phyloP scores from a whole-genome alignment of 2,888 invertebrate genomes.

The Rotaria magnacalcarata region DNA sequence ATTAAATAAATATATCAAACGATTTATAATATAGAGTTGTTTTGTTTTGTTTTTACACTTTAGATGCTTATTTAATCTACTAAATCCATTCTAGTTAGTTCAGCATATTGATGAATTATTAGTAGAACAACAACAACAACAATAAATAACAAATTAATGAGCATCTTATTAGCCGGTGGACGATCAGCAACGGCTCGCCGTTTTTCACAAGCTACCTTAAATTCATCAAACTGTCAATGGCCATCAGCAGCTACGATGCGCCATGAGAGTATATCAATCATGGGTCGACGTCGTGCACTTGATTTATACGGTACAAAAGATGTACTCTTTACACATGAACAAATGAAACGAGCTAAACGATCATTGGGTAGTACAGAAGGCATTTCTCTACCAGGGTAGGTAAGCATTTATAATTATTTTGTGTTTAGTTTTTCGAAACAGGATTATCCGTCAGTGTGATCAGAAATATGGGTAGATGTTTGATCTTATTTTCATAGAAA shows the following conservation, averaged over 20 bases:
- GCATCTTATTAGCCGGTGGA: background rate
- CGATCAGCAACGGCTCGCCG: background rate
- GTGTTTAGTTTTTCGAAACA: background rate
- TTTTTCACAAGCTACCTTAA: background rate
- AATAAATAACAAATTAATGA: background rate
- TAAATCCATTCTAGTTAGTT: background rate
- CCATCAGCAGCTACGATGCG: background rate
- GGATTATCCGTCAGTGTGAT: too few relatives aligned
- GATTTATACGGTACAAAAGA: constrained; percentile 18
- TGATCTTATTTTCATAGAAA: too few relatives aligned
- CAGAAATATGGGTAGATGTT: too few relatives aligned
- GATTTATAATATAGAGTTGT: background rate
- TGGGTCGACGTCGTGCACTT: background rate
- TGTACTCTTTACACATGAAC: constrained; percentile 6
- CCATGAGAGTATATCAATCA: background rate
- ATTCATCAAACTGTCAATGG: background rate
- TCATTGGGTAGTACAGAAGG: background rate
- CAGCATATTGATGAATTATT: background rate
- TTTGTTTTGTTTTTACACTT: background rate
- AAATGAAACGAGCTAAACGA: background rate
- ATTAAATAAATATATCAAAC: background rate
- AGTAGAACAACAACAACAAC: background rate
- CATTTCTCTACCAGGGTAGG: background rate
- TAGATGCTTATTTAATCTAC: background rate
- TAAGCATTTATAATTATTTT: background rate